Evolutionary conservation across 1,140 invertebrate species (phyloP), one percentile per base, ranked within the genome.

Genomic region (Metaphire vulgaris): DNA sequence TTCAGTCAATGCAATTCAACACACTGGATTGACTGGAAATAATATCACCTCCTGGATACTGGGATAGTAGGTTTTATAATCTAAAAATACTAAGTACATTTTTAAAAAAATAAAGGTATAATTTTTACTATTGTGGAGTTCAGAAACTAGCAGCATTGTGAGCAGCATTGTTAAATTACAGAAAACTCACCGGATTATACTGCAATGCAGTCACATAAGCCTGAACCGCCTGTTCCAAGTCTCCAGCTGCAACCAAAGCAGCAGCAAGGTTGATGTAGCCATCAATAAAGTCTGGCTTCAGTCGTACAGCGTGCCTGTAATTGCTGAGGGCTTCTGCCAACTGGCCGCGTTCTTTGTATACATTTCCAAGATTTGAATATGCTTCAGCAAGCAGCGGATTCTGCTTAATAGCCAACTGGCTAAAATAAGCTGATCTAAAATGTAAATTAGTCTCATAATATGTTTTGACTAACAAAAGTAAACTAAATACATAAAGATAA

Each of bases 211-310:
- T 98, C 33, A 99, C 93, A 87, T 99, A 99, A 32, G 97, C 96
- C 86, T 98, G 95, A 31, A 99, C 96, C 16, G 98, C 97, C 84
- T 98, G 95, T 87, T 99, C 97, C 93, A 99, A 97, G 83, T 99
- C 97, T 31, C 96, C 95, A 29, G 96, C 95, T 77, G 97, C 96
- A 21, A 99, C 97, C 1, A 99, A 88, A 29, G 97, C 97, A 33
- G 97, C 96, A 1, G 97, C 97, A 78, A 99, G 87, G 88, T 99
- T 99, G 81, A 99, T 99, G 85, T 99, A 99, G n/a, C 97, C 97
- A 90, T 99, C 97, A 82, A 99, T 99, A 87, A 99, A 99, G 86
- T 99, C 97, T 0, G 96, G 97, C 87, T 99, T 99, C 80, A 99
- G 88, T n/a, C 95, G 88, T 6, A 99, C 96, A 34, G 97, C 97